Percentiles rank a stretch among this genome's conserved stretches.
Evolutionary conservation across 2,888 invertebrate species (phyloP).

Genomic region (Melinopterus prodromus): DNA sequence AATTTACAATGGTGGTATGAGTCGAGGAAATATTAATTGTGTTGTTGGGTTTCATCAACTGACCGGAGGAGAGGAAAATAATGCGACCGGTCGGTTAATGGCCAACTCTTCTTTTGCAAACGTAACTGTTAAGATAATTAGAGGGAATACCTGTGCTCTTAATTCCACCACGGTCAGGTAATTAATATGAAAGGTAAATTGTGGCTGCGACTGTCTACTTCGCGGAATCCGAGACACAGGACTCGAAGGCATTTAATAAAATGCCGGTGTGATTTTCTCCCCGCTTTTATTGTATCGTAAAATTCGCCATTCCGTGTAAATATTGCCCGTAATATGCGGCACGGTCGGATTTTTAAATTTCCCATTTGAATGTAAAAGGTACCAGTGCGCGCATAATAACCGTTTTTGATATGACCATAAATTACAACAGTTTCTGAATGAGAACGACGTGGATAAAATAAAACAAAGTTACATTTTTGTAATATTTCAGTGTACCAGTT

Average conservation of each 20-base stretch:
- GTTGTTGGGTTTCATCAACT: neutral
- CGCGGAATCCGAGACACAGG: neutral
- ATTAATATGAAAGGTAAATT: constrained; percentile 4
- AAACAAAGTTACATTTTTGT: neutral
- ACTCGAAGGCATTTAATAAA: neutral
- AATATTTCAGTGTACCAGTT: too few species aligned
- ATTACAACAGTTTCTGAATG: neutral
- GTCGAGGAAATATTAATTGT: neutral
- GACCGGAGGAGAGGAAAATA: neutral
- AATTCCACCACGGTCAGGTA: neutral
- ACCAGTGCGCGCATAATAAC: neutral
- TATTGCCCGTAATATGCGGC: neutral
- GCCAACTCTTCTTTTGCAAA: neutral
- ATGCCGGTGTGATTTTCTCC: neutral
- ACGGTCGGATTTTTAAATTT: neutral
- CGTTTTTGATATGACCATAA: neutral
- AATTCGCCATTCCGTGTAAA: neutral
- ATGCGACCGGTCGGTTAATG: neutral
- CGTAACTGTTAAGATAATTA: neutral
- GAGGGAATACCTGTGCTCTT: constrained; percentile 4
- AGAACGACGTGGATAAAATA: neutral
- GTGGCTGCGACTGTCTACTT: neutral
- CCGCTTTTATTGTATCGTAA: neutral
- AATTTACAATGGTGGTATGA: neutral
- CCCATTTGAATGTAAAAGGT: neutral